A percentile compares a stretch with the other conserved stretches of the same genome.
These are phyloP conservation scores for Semotilus atromaculatus DNA, from an alignment of 2,797 vertebrate species.

Conservation along the genomic window DNA sequence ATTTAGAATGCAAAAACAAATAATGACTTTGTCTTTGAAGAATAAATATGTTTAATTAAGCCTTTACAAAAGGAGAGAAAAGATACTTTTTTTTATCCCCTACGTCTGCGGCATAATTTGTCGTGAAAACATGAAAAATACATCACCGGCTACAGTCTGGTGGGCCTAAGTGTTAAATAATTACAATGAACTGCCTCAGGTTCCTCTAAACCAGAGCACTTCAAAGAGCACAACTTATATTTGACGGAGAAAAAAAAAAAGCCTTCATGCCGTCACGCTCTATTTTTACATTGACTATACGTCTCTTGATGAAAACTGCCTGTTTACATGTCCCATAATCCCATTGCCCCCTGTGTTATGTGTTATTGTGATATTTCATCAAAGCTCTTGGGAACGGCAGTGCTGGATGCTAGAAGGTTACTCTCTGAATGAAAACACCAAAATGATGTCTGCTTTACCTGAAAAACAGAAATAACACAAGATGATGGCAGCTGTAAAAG, in stretches of 20 bases:
- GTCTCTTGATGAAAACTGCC: slow-evolving; percentile 36
- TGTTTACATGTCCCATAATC: slow-evolving; percentile 52
- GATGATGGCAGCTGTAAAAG: slow-evolving; percentile 36
- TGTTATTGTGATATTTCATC: slow-evolving; percentile 48
- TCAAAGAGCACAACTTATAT: slow-evolving; percentile 50
- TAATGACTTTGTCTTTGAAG: slow-evolving; percentile 45
- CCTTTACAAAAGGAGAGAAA: slow-evolving; percentile 2
- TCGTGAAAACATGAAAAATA: slow-evolving; percentile 55
- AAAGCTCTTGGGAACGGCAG: slow-evolving; percentile 29
- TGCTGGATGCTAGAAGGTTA: slow-evolving; percentile 35
- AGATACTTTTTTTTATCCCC: slow-evolving; percentile 10
- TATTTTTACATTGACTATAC: slow-evolving; percentile 45
- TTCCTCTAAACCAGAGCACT: slow-evolving; percentile 42
- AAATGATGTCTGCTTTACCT: slow-evolving; percentile 40
- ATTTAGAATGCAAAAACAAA: slow-evolving; percentile 23
- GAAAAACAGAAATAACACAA: slow-evolving; percentile 28
- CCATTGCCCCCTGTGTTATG: slow-evolving; percentile 42
- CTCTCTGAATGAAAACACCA: slow-evolving; percentile 29
- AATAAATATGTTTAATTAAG: slow-evolving; percentile 34
- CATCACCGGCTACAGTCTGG: slow-evolving; percentile 40
- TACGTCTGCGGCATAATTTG: slow-evolving; percentile 33
- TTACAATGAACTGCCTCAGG: slow-evolving; percentile 52
- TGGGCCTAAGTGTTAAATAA: slow-evolving; percentile 58
- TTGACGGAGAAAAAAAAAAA: slow-evolving; percentile 38
- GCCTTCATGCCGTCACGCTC: slow-evolving; percentile 28